A percentile compares a stretch with the other conserved stretches of the same genome.
Conservation (phyloP, 2,797 vertebrate genomes). For the Sparus aurata region DNA sequence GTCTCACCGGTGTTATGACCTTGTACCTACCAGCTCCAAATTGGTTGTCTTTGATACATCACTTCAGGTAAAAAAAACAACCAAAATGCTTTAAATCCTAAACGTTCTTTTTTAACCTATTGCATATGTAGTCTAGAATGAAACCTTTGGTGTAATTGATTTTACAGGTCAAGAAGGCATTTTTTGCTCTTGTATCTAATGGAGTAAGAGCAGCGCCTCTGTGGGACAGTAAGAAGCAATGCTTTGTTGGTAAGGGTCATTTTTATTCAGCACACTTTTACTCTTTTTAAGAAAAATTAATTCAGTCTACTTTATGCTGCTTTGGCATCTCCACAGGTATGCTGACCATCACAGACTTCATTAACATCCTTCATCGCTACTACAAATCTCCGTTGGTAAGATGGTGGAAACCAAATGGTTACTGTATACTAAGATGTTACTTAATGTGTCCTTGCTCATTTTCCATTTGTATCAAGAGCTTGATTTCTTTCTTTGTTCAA, state of each 20-base stretch:
- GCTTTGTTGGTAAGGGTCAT: conserved; percentile 93
- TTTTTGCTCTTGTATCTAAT: conserved; percentile 97
- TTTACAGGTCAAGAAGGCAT: conserved; percentile 96
- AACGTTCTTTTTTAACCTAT: background rate
- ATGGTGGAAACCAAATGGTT: background rate
- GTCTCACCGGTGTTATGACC: conserved; percentile 96
- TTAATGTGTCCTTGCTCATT: background rate
- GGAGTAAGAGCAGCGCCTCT: conserved; percentile 96
- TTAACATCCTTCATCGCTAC: conserved; percentile 98
- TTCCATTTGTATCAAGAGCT: background rate
- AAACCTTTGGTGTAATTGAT: background rate
- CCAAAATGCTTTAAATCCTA: background rate
- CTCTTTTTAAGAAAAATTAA: background rate
- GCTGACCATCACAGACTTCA: conserved; percentile 99
- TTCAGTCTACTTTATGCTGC: background rate
- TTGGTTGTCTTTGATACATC: conserved; percentile 98
- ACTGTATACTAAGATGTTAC: background rate
- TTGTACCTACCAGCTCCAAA: conserved; percentile 98
- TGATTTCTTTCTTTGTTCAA: background rate
- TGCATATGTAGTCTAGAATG: background rate
- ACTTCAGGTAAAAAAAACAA: conserved; percentile 88
- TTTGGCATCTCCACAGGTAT: conserved; percentile 86
- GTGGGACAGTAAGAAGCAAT: conserved; percentile 98
- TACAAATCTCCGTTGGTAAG: conserved; percentile 98
- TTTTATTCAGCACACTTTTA: conserved; percentile 19